These are phyloP conservation scores for Ladona fulva DNA, from an alignment of 1,140 invertebrate species.

Conservation along the genomic window DNA sequence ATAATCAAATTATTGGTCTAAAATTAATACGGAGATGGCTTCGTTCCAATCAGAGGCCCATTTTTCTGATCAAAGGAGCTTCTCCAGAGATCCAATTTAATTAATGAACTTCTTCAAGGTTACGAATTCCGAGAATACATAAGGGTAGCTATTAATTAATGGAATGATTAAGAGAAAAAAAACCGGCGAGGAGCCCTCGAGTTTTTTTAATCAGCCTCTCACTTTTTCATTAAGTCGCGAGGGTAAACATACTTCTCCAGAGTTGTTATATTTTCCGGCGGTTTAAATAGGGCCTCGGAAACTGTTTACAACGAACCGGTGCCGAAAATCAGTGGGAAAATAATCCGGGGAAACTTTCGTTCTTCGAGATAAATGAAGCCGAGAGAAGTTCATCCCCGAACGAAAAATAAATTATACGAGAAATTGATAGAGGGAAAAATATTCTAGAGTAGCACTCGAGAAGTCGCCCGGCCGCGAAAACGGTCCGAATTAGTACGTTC, in stretches of 20 bases:
- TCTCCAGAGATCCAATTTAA: not conserved
- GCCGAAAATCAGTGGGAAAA: too few relatives aligned
- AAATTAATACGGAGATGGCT: not conserved
- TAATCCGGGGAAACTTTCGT: too few relatives aligned
- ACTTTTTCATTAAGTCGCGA: too few relatives aligned
- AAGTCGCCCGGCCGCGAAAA: not conserved
- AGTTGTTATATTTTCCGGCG: too few relatives aligned
- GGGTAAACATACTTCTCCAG: too few relatives aligned
- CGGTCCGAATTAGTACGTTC: not conserved
- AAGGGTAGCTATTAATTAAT: not conserved
- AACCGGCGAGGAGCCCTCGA: not conserved
- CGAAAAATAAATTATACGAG: too few relatives aligned
- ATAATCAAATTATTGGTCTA: not conserved
- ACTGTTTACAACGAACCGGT: too few relatives aligned
- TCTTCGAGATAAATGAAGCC: too few relatives aligned
- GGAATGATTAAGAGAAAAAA: not conserved
- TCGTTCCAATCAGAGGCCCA: not conserved
- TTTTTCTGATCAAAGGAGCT: not conserved
- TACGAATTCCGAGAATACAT: not conserved
- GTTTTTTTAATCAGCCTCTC: too few relatives aligned
- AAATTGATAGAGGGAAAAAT: not conserved
- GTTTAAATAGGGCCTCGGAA: too few relatives aligned
- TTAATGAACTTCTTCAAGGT: not conserved
- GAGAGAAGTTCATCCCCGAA: too few relatives aligned
- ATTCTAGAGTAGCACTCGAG: not conserved